These are phyloP conservation scores for Oconnorella tubifera DNA, from an alignment of 2,888 invertebrate species.

Conservation along the genomic window DNA sequence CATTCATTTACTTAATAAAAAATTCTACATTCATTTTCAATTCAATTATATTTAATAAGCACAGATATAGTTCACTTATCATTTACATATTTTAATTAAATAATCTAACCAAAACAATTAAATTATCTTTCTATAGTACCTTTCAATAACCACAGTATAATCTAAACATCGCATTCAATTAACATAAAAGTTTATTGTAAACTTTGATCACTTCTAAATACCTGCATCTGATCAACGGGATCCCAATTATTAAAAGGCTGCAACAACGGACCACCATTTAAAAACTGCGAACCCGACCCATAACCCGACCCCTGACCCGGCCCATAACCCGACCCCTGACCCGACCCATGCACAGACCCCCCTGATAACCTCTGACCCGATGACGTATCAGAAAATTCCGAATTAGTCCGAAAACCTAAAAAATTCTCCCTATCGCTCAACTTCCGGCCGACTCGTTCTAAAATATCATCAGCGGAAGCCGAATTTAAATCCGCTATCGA, in stretches of 20 bases:
- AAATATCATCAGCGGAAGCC: constrained; percentile 12
- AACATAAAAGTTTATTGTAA: background rate
- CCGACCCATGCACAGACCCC: background rate
- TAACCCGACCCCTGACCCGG: background rate
- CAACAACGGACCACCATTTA: no score
- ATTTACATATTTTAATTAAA: no score
- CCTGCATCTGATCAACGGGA: constrained; percentile 10
- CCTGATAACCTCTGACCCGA: background rate
- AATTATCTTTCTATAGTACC: no score
- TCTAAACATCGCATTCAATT: background rate
- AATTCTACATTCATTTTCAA: no score
- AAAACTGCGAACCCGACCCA: background rate
- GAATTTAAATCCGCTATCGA: constrained; percentile 5
- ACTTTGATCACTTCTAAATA: background rate
- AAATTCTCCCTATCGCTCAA: no score
- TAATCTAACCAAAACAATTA: no score
- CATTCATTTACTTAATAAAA: no score
- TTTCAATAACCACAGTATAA: background rate
- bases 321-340: background rate
- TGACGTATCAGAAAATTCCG: no score
- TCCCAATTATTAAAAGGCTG: background rate
- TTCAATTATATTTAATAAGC: background rate
- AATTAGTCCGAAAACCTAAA: no score
- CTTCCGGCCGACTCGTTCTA: constrained; percentile 5
- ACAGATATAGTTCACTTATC: background rate